These are phyloP conservation scores for Pimpla rufipes DNA, from an alignment of 2,888 invertebrate species.

Conservation along the genomic window DNA sequence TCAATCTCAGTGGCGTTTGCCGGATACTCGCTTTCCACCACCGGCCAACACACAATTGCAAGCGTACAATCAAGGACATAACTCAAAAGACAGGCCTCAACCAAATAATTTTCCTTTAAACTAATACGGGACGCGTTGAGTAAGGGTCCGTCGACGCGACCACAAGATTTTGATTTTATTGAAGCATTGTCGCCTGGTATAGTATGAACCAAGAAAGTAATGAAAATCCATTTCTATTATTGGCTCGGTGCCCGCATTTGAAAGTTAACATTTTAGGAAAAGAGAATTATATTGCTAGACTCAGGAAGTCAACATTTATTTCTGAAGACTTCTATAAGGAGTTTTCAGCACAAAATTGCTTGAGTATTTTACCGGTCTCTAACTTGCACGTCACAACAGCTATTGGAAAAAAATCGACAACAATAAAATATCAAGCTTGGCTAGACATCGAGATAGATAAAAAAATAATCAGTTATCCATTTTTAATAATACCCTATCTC, in stretches of 20 bases:
- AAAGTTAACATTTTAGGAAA: background rate
- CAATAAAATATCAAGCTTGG: conserved; percentile 33
- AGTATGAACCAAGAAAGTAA: background rate
- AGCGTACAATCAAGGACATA: too few relatives aligned
- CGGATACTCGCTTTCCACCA: too few relatives aligned
- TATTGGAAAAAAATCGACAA: conserved; percentile 33
- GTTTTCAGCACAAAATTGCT: background rate
- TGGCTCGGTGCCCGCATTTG: background rate
- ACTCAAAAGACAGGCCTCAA: too few relatives aligned
- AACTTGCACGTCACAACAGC: conserved; percentile 41
- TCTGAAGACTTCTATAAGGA: conserved; percentile 53
- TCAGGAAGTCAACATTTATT: conserved; percentile 53
- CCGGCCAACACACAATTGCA: too few relatives aligned
- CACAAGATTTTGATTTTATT: conserved; percentile 28
- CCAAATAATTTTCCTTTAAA: conserved; percentile 31
- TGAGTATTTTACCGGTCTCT: conserved; percentile 34
- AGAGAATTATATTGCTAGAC: conserved; percentile 32
- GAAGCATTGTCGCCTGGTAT: conserved; percentile 38
- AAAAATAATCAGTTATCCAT: background rate
- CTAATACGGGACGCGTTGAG: conserved; percentile 21
- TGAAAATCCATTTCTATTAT: conserved; percentile 7
- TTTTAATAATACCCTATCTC: conserved; percentile 44
- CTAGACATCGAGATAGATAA: background rate
- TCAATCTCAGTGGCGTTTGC: too few relatives aligned
- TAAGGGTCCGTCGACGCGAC: conserved; percentile 8